Conservation (phyloP, 2,113 vertebrate species). For the Trochalopteron elliotii region DNA sequence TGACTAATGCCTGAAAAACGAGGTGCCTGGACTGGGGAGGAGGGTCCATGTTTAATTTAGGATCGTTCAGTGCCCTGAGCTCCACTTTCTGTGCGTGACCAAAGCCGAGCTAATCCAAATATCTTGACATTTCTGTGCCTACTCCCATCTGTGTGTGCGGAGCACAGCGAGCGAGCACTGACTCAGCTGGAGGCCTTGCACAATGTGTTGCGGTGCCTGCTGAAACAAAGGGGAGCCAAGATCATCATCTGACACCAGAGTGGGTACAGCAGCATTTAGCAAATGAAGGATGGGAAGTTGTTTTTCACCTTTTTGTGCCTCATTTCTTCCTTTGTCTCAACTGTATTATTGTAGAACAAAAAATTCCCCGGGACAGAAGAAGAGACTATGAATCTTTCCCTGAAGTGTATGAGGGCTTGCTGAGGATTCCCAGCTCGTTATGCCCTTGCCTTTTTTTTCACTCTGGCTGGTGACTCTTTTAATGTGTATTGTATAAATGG, state of each 20-base stretch:
- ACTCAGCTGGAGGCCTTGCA: constrained; percentile 31
- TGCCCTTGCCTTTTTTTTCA: not conserved
- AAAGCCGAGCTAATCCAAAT: constrained; percentile 24
- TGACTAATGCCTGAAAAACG: not conserved
- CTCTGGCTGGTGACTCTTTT: not conserved
- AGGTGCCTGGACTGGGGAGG: not conserved
- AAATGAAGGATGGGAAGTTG: not conserved
- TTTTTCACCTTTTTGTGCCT: not conserved
- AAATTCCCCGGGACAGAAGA: not conserved
- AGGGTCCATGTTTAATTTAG: not conserved
- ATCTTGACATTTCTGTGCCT: constrained; percentile 60
- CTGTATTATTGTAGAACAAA: not conserved
- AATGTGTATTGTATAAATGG: not conserved
- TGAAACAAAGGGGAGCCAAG: constrained; percentile 24
- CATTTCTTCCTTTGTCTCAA: not conserved
- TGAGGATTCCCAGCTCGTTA: not conserved
- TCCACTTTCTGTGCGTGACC: constrained; percentile 17
- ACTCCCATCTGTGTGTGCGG: not conserved
- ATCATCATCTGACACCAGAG: not conserved
- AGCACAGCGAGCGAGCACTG: not conserved
- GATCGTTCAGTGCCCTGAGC: not conserved
- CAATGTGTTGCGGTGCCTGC: not conserved
- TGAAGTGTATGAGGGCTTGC: not conserved
- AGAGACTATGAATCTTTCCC: not conserved
- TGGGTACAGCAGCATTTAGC: not conserved